Evolutionary conservation across 1,140 invertebrate genomes (phyloP).

Genomic region (Drosophila sproati): DNA sequence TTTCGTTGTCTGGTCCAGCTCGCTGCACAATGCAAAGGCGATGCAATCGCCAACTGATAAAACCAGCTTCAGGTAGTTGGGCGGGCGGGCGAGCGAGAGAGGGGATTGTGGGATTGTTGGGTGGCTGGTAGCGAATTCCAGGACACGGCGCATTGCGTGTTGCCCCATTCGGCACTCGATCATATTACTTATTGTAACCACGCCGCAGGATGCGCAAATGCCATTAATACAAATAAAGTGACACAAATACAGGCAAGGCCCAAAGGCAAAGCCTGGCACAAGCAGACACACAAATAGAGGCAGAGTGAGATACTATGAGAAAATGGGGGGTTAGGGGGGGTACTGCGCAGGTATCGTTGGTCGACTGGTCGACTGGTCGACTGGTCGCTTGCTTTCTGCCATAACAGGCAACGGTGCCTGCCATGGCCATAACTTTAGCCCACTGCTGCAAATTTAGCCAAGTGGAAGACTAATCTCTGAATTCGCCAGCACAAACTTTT

Average conservation of each 20-base stretch:
- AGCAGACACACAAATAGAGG: background rate
- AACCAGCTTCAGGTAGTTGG: background rate
- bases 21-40: slow-evolving; percentile 48
- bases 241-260: slow-evolving; percentile 59
- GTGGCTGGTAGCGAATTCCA: background rate
- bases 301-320: background rate
- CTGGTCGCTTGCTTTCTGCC: slow-evolving; percentile 40
- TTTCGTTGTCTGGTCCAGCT: slow-evolving; percentile 47
- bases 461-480: slow-evolving; percentile 81
- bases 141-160: slow-evolving; percentile 23
- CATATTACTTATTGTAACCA: slow-evolving; percentile 77
- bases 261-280: background rate
- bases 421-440: slow-evolving; percentile 67
- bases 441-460: slow-evolving; percentile 75
- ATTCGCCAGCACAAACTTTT: slow-evolving; percentile 59
- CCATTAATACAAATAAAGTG: slow-evolving; percentile 81
- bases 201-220: slow-evolving; percentile 77
- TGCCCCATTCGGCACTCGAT: slow-evolving; percentile 62
- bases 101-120: background rate
- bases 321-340: background rate
- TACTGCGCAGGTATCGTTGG: slow-evolving; percentile 56
- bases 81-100: background rate
- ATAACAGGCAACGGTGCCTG: slow-evolving; percentile 42
- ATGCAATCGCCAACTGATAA: slow-evolving; percentile 34
- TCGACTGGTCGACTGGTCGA: slow-evolving; percentile 26